Evolutionary conservation across 2,113 vertebrate species (phyloP), one percentile per base, ranked within the genome.

Genomic region (Megaleporinus macrocephalus): DNA sequence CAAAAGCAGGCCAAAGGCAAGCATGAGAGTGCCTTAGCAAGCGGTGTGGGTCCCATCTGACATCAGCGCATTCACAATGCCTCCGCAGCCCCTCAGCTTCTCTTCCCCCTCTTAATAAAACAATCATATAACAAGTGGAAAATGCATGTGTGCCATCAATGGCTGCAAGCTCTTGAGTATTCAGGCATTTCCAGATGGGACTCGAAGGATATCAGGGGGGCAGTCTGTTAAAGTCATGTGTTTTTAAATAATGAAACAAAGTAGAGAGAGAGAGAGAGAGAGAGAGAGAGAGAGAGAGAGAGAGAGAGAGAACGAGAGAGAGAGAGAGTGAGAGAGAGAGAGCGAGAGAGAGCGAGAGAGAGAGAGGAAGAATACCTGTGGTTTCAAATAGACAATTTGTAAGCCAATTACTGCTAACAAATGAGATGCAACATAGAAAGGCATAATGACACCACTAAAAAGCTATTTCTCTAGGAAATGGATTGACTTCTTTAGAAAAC

Each of bases 141-240:
- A 73, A 78, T 74, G 68, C 82, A 82, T 80, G 84, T 73, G 69
- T 80, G 78, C 70, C 81, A 84, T 86, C 81, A 85, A 89, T 83
- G 80, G 73, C 86, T 78, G 61, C 47, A 78, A 77, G 78, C 76
- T 81, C 69, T 83, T 74, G 71, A 83, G 74, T 71, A 83, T 85
- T 86, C 63, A 84, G 69, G 63, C 79, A 79, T 83, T 80, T 85
- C 85, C 88, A 88, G 85, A 89, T 88, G 86, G 88, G 88, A 76
- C 87, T 84, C 75, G 2, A 44, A 41, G 24, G 62, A 80, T 33
- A 49, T 83, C 18, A 36, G 81, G 63, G 33, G 4, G 84, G 71
- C 57, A 55, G 29, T 76, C 71, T 80, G 73, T 59, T 62, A 79
- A 79, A 79, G 61, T 80, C 81, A 73, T 51, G 77, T 69, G 68